Percentiles rank a stretch among this genome's conserved stretches.
phyloP scores from a whole-genome alignment of 2,888 invertebrate species.

The Agonopterix arenella region DNA sequence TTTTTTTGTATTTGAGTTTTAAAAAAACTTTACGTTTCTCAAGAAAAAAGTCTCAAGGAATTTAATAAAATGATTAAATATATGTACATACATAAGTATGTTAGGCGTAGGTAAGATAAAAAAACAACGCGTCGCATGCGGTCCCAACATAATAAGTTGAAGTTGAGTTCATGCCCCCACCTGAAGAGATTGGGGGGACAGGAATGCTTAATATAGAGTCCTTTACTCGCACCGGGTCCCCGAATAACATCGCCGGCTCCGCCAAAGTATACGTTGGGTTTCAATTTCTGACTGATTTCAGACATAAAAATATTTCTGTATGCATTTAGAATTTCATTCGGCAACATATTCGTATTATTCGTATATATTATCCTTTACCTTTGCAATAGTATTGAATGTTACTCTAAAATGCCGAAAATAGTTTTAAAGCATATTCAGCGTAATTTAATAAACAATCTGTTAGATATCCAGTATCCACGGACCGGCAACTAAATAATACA shows the following conservation, averaged over 20 bases:
- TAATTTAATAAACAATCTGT: constrained; percentile 21
- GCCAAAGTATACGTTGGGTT: constrained; percentile 29
- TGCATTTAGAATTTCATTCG: background rate
- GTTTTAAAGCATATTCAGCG: constrained; percentile 8
- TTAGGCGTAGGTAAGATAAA: constrained; percentile 47
- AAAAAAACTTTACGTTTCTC: constrained; percentile 28
- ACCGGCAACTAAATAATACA: constrained; percentile 49
- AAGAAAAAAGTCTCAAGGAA: constrained; percentile 35
- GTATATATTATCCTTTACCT: background rate
- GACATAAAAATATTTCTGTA: constrained; percentile 1
- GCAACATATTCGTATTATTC: background rate
- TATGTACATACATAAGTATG: constrained; percentile 25
- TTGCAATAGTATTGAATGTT: background rate
- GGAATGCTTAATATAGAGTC: constrained; percentile 75
- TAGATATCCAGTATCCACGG: constrained; percentile 26
- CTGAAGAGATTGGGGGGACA: constrained; percentile 67
- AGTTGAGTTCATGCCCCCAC: constrained; percentile 66
- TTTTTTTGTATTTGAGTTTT: background rate
- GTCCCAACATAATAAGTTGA: constrained; percentile 69
- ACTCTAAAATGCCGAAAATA: background rate
- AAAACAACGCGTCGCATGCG: constrained; percentile 55
- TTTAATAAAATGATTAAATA: constrained; percentile 60
- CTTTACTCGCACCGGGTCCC: constrained; percentile 66
- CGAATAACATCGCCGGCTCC: constrained; percentile 65
- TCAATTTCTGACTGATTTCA: constrained; percentile 26